Conservation (phyloP, 2,797 vertebrate species). For the Acanthurus tractus region DNA sequence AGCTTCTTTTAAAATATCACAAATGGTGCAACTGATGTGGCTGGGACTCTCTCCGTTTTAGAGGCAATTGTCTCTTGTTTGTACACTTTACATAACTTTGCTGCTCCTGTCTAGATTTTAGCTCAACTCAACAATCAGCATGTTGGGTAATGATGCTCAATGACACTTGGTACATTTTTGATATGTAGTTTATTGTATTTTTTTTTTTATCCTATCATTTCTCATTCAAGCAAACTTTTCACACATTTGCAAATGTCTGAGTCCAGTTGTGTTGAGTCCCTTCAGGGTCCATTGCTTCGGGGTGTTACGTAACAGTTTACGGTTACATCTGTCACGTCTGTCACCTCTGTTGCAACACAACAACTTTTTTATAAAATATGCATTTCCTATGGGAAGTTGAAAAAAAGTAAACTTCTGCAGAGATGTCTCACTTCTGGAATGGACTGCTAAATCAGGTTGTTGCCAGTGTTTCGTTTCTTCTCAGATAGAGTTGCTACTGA, state of each 20-base stretch:
- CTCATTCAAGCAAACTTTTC: not conserved
- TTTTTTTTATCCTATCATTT: not conserved
- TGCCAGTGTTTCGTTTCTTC: slow-evolving; percentile 14
- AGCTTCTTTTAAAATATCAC: slow-evolving; percentile 25
- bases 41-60: not conserved
- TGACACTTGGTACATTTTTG: no score
- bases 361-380: no score
- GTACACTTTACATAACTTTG: not conserved
- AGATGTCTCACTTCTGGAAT: no score
- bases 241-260: not conserved
- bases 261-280: not conserved
- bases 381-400: no score
- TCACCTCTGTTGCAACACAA: not conserved
- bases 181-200: no score
- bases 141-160: not conserved
- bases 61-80: not conserved
- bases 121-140: not conserved
- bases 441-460: not conserved
- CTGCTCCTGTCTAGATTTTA: not conserved
- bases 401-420: no score
- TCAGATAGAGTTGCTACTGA: not conserved
- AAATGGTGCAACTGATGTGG: slow-evolving; percentile 22
- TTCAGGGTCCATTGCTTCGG: not conserved
- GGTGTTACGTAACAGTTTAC: not conserved
- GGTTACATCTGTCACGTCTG: not conserved